These are phyloP conservation scores for Electrona antarctica DNA, from an alignment of 2,113 vertebrate genomes.

Conservation along the genomic window DNA sequence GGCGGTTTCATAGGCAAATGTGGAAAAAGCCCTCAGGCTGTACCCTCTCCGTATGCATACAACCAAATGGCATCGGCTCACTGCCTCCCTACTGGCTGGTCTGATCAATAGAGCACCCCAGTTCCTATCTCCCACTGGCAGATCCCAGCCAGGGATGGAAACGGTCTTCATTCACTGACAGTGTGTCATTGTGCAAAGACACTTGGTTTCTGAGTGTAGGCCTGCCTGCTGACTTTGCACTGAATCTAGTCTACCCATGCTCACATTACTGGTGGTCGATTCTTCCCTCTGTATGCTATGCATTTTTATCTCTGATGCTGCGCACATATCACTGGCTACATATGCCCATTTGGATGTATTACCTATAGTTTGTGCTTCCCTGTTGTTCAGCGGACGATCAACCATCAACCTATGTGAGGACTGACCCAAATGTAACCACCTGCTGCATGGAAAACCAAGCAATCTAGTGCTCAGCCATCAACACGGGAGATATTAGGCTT, in stretches of 20 bases:
- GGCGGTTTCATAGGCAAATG: constrained; percentile 73
- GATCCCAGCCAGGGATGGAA: constrained; percentile 49
- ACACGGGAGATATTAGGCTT: neutral
- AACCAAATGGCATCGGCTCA: constrained; percentile 73
- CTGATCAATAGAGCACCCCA: constrained; percentile 66
- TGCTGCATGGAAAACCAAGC: too few species aligned
- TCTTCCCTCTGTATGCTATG: too few species aligned
- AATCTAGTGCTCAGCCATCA: neutral
- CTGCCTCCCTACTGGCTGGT: constrained; percentile 56
- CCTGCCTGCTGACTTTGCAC: neutral
- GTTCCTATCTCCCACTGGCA: constrained; percentile 50
- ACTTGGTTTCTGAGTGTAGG: constrained; percentile 18
- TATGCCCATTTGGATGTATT: constrained; percentile 27
- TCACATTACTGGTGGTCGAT: too few species aligned
- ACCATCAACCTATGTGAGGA: neutral
- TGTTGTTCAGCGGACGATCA: constrained; percentile 2
- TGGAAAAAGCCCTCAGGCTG: constrained; percentile 77
- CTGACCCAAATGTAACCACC: neutral
- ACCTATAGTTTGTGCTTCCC: constrained; percentile 21
- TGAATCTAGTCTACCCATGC: too few species aligned
- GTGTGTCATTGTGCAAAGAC: constrained; percentile 33
- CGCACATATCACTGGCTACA: constrained; percentile 2
- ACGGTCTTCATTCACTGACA: constrained; percentile 44
- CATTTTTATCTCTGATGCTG: too few species aligned
- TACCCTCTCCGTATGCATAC: constrained; percentile 61